Conservation (phyloP, 2,797 vertebrate genomes). For the Monodelphis domestica region DNA sequence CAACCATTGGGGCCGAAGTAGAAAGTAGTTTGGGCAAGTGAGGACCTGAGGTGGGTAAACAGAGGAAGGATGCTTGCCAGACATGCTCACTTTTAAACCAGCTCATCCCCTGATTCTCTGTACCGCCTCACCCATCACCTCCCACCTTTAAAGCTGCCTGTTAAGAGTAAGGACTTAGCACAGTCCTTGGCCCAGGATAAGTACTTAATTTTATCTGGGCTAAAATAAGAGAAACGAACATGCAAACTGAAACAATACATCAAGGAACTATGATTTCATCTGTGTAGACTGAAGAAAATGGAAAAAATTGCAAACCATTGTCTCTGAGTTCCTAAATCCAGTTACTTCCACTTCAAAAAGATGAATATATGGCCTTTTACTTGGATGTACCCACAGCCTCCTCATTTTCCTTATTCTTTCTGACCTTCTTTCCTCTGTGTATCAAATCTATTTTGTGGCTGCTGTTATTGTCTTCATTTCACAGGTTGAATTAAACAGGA, state of each 20-base stretch:
- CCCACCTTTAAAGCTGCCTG: too few species aligned
- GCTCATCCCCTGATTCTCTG: too few species aligned
- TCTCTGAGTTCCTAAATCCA: background rate
- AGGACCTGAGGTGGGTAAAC: too few species aligned
- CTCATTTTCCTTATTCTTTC: background rate
- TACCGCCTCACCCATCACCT: too few species aligned
- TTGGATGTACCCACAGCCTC: background rate
- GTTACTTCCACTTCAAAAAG: background rate
- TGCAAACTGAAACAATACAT: background rate
- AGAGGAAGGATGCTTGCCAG: too few species aligned
- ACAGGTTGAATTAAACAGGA: background rate
- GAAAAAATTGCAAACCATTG: background rate
- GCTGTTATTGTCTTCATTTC: background rate
- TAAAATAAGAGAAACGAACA: background rate
- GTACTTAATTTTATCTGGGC: background rate
- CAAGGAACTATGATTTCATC: background rate
- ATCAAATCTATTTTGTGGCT: background rate
- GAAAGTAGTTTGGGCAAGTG: too few species aligned
- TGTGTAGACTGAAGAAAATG: background rate
- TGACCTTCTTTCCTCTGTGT: background rate
- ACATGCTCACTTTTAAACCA: too few species aligned
- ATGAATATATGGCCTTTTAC: too few species aligned
- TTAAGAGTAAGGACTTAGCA: too few species aligned
- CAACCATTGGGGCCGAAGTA: too few species aligned
- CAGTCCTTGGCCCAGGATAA: background rate